phyloP scores from a whole-genome alignment of 1,140 invertebrate genomes.

The Neuroterus valhalla region DNA sequence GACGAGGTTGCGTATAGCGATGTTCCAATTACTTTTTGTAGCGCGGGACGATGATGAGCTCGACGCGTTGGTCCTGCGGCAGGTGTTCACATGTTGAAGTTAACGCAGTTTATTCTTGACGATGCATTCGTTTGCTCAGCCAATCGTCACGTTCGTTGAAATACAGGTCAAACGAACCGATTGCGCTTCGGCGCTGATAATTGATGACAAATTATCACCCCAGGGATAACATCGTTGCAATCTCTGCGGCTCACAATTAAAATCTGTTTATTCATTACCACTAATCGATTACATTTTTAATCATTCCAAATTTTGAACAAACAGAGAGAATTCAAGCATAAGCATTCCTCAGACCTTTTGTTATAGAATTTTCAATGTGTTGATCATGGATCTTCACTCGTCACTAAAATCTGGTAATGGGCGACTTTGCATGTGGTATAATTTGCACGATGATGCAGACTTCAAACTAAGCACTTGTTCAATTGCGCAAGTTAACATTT shows the following conservation, averaged over 20 bases:
- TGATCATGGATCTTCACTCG: too few relatives aligned
- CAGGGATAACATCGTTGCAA: slow-evolving; percentile 23
- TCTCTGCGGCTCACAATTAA: slow-evolving; percentile 1
- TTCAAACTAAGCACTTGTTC: too few relatives aligned
- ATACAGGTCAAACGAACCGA: slow-evolving; percentile 41
- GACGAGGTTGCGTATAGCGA: slow-evolving; percentile 31
- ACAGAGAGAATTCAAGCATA: neutral
- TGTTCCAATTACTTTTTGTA: slow-evolving; percentile 61
- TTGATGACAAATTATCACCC: slow-evolving; percentile 52
- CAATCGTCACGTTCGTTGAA: slow-evolving; percentile 45
- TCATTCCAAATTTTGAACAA: neutral
- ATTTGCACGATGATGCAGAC: too few relatives aligned
- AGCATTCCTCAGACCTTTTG: too few relatives aligned
- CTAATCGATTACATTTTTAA: neutral
- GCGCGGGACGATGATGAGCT: slow-evolving; percentile 47
- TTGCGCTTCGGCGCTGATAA: slow-evolving; percentile 51
- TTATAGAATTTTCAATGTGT: too few relatives aligned
- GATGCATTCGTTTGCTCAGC: slow-evolving; percentile 50
- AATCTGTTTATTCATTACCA: slow-evolving; percentile 5
- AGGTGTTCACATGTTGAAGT: slow-evolving; percentile 41
- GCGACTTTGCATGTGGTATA: too few relatives aligned
- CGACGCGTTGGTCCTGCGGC: slow-evolving; percentile 38
- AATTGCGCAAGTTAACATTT: too few relatives aligned
- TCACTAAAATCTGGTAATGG: too few relatives aligned
- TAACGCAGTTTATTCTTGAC: slow-evolving; percentile 57